These are phyloP conservation scores for Eupeodes luniger DNA, from an alignment of 2,888 invertebrate species.

Conservation along the genomic window DNA sequence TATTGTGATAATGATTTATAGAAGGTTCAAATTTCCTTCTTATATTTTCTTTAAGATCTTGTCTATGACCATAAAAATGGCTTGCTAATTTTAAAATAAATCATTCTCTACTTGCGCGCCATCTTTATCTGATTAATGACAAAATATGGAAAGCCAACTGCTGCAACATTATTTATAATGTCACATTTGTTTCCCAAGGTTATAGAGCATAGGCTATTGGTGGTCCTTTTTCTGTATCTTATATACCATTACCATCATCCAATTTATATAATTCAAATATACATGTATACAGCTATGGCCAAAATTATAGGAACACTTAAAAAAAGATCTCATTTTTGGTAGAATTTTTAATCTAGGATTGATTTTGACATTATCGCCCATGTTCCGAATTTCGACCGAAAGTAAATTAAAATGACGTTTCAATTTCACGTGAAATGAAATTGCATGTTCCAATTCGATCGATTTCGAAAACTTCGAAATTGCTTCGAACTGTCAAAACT, in stretches of 20 bases:
- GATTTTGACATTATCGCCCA: no score
- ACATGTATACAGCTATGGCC: conserved; percentile 14
- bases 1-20: no score
- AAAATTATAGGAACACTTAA: no score
- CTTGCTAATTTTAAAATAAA: background rate
- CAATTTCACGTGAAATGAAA: no score
- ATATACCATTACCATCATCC: background rate
- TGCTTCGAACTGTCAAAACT: no score
- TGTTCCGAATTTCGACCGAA: no score
- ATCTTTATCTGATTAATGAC: conserved; percentile 50
- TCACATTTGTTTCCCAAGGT: background rate
- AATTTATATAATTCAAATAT: background rate
- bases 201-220: background rate
- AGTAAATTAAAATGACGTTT: no score
- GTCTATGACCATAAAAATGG: conserved; percentile 10
- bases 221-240: conserved; percentile 36
- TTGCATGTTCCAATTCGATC: no score
- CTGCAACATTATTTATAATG: conserved; percentile 6
- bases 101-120: conserved; percentile 8
- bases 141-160: conserved; percentile 23
- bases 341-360: no score
- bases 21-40: background rate
- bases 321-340: no score
- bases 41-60: background rate
- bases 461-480: no score